These are phyloP conservation scores for Apteryx owenii DNA, from an alignment of 2,113 vertebrate species.

Conservation along the genomic window DNA sequence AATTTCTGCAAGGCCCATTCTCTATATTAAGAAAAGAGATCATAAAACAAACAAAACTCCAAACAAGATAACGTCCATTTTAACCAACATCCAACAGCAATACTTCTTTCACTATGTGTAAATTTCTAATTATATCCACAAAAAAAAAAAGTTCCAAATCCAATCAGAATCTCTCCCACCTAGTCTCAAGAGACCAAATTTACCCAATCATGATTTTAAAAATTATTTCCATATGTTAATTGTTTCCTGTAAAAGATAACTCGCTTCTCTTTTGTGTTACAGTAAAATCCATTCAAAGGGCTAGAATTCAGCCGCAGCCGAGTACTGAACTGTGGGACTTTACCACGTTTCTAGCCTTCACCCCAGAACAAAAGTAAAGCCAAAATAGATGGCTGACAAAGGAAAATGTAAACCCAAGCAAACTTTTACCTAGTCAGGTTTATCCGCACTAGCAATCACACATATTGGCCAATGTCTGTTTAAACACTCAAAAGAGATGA, in stretches of 20 bases:
- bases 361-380: not conserved
- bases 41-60: constrained; percentile 44
- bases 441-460: not conserved
- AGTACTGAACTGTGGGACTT: not conserved
- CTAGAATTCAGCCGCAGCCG: not conserved
- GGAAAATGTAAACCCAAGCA: not conserved
- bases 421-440: not conserved
- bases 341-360: not conserved
- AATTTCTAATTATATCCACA: constrained; percentile 54
- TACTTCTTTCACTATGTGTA: not conserved
- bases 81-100: not conserved
- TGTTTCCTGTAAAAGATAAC: constrained; percentile 41
- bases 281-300: not conserved
- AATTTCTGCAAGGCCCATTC: not conserved
- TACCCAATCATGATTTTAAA: not conserved
- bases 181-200: constrained; percentile 13
- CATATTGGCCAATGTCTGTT: accelerated
- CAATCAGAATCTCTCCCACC: constrained; percentile 19
- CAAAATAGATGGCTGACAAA: not conserved
- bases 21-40: constrained; percentile 58
- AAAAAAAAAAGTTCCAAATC: not conserved
- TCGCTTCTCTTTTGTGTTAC: not conserved
- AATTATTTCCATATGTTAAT: constrained; percentile 52
- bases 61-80: not conserved
- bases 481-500: accelerated